Evolutionary conservation across 2,888 invertebrate genomes (phyloP).

Genomic region (Troides oblongomaculatus): DNA sequence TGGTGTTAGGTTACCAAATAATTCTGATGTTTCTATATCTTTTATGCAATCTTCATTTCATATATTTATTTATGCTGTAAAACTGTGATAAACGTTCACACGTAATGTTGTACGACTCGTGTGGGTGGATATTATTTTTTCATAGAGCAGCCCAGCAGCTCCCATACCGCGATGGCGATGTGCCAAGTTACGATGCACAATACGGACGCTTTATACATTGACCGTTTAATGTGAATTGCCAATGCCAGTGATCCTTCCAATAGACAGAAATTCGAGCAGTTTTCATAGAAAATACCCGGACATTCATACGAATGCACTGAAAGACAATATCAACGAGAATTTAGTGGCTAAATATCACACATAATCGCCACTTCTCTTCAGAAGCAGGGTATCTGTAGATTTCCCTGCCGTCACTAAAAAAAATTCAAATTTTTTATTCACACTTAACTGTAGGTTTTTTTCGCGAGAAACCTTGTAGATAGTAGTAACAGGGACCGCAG

Average conservation of each 20-base stretch:
- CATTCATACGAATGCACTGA: too few species aligned
- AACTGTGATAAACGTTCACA: slow-evolving; percentile 36
- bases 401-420: too few species aligned
- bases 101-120: slow-evolving; percentile 36
- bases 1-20: neutral
- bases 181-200: slow-evolving; percentile 35
- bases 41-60: neutral
- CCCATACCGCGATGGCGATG: slow-evolving; percentile 36
- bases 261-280: neutral
- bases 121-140: slow-evolving; percentile 39
- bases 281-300: neutral
- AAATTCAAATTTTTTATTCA: too few species aligned
- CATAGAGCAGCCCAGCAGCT: slow-evolving; percentile 39
- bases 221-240: slow-evolving; percentile 5
- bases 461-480: too few species aligned
- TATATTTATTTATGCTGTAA: slow-evolving; percentile 32
- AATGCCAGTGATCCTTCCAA: neutral
- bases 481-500: too few species aligned
- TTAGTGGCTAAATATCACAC: too few species aligned
- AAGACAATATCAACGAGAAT: too few species aligned
- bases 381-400: too few species aligned
- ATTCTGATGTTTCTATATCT: neutral
- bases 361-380: too few species aligned
- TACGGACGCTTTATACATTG: slow-evolving; percentile 11
- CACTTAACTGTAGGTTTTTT: too few species aligned